Conservation (phyloP, 2,797 vertebrate genomes). For the Gambusia yucatana region DNA sequence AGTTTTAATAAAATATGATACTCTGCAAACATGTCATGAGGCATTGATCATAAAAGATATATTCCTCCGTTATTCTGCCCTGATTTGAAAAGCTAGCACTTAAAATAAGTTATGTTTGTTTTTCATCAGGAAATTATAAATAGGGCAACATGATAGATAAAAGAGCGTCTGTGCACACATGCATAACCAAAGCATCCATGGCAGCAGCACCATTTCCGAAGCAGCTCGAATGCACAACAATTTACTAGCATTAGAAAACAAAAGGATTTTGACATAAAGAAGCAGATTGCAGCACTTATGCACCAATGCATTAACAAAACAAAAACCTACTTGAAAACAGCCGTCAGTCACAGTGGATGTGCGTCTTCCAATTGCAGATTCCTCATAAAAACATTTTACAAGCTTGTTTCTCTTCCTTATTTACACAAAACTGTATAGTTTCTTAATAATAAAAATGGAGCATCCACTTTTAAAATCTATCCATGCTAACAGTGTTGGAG, state of each 20-base stretch:
- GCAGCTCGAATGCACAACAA: slow-evolving; percentile 5
- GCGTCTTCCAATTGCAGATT: slow-evolving; percentile 28
- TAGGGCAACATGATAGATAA: neutral
- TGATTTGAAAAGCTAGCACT: neutral
- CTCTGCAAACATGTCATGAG: neutral
- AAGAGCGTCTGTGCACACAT: neutral
- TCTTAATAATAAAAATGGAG: neutral
- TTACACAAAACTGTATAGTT: neutral
- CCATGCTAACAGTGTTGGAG: neutral
- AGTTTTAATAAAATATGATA: neutral
- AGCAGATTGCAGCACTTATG: neutral
- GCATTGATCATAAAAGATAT: neutral
- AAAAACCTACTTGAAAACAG: slow-evolving; percentile 42
- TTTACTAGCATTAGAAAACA: neutral
- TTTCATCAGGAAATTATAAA: neutral
- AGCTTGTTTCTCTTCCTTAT: neutral
- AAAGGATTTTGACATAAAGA: neutral
- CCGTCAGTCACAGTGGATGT: slow-evolving; percentile 18
- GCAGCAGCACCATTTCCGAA: neutral
- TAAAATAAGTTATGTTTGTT: neutral
- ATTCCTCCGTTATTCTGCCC: neutral
- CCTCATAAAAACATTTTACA: slow-evolving; percentile 27
- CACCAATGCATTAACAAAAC: neutral
- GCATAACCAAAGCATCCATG: slow-evolving; percentile 9
- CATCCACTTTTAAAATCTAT: neutral